A percentile compares a stretch with the other conserved stretches of the same genome.
These are phyloP conservation scores for Drosophila novamexicana DNA, from an alignment of 1,140 invertebrate genomes.

Conservation along the genomic window DNA sequence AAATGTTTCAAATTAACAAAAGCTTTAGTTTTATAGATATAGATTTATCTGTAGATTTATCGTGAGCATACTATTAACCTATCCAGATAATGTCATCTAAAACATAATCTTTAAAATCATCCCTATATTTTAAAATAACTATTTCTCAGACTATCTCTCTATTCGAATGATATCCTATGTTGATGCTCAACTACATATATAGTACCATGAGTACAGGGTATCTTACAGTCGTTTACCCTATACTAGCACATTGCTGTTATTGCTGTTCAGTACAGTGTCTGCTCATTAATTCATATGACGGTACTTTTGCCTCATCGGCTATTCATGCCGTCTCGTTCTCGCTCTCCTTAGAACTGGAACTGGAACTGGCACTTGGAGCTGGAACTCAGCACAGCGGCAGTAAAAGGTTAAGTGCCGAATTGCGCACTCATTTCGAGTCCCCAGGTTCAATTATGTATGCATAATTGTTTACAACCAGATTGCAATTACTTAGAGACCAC, in stretches of 20 bases:
- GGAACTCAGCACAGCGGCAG: conserved; percentile 5
- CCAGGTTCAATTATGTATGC: conserved; percentile 62
- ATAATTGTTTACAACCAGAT: conserved; percentile 61
- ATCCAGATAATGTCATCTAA: too few species aligned
- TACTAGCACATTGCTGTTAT: conserved; percentile 32
- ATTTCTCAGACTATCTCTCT: too few species aligned
- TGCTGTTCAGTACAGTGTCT: conserved; percentile 42
- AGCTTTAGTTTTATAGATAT: too few species aligned
- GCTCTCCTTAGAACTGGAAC: conserved; percentile 11
- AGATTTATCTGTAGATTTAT: too few species aligned
- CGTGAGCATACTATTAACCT: too few species aligned
- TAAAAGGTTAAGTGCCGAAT: conserved; percentile 66
- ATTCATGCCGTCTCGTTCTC: conserved; percentile 44
- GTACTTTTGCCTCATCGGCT: conserved; percentile 73
- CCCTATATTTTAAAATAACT: too few species aligned
- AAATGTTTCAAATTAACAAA: too few species aligned
- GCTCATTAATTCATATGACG: conserved; percentile 78
- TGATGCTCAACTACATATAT: too few species aligned
- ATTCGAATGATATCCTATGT: too few species aligned
- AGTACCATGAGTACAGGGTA: background rate
- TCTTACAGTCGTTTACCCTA: background rate
- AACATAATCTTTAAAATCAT: too few species aligned
- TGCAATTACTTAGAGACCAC: conserved; percentile 22
- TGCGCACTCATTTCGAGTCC: conserved; percentile 34
- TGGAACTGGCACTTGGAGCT: background rate